phyloP scores from a whole-genome alignment of 2,113 vertebrate genomes.

The Cepphus grylle region DNA sequence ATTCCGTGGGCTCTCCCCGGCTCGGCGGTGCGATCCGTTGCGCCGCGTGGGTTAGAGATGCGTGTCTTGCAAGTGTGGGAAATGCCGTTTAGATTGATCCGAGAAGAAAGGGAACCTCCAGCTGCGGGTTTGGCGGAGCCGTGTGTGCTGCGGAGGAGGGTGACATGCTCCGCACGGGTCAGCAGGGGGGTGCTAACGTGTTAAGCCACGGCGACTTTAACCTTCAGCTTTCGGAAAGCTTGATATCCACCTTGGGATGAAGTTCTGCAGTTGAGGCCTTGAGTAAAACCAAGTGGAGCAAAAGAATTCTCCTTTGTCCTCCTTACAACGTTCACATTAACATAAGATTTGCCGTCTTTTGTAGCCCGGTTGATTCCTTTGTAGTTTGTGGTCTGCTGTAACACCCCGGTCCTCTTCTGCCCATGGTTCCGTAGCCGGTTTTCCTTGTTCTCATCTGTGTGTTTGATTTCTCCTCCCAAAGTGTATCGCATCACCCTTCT shows the following conservation, averaged over 20 bases:
- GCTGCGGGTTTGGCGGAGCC: neutral
- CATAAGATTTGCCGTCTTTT: neutral
- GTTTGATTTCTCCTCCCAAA: neutral
- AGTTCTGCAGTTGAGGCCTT: neutral
- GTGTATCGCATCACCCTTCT: accelerated
- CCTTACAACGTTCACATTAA: accelerated
- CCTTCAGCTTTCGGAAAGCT: neutral
- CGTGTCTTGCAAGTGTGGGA: neutral
- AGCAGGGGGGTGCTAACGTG: accelerated
- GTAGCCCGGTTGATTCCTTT: neutral
- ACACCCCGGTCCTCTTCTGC: neutral
- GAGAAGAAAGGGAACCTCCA: neutral
- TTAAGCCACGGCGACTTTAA: neutral
- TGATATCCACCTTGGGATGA: accelerated
- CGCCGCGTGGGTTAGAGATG: neutral
- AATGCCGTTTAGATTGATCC: neutral
- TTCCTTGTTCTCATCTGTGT: neutral
- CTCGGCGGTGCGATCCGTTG: neutral
- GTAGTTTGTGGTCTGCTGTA: neutral
- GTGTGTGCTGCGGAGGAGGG: neutral
- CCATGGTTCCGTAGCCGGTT: accelerated
- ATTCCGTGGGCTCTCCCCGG: neutral
- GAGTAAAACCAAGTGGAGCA: neutral
- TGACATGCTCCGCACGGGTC: neutral
- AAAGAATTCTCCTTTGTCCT: neutral